Evolutionary conservation across 2,888 invertebrate species (phyloP).

Genomic region (Hirtodrosophila cameraria): DNA sequence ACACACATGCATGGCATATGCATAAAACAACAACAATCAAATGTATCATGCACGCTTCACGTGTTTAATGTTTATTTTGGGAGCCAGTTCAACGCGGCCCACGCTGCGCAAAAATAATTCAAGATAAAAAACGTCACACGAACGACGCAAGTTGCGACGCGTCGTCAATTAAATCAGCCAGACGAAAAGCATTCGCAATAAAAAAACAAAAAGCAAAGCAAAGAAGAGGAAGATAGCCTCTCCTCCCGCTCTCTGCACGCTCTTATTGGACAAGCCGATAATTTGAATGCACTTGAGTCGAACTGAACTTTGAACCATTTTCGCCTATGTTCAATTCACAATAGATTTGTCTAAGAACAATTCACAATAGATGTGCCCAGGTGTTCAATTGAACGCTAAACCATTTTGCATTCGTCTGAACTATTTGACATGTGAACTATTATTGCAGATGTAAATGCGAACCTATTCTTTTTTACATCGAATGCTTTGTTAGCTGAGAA

Average conservation of each 20-base stretch:
- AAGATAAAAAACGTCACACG: constrained; percentile 42
- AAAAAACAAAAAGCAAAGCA: constrained; percentile 36
- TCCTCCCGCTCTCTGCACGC: not conserved
- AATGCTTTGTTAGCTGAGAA: too few relatives aligned
- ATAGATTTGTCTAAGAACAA: too few relatives aligned
- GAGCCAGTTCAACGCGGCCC: constrained; percentile 28
- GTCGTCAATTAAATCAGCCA: constrained; percentile 33
- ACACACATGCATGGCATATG: not conserved
- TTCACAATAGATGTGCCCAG: too few relatives aligned
- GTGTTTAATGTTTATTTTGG: constrained; percentile 51
- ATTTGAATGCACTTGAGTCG: constrained; percentile 8
- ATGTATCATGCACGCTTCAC: constrained; percentile 63
- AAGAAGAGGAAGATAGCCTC: not conserved
- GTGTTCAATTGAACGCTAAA: not conserved
- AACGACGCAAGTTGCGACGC: too few relatives aligned
- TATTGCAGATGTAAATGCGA: too few relatives aligned
- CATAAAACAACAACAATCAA: constrained; percentile 26
- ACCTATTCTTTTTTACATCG: too few relatives aligned
- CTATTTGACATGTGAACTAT: too few relatives aligned
- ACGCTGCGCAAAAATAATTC: constrained; percentile 47
- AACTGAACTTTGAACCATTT: not conserved
- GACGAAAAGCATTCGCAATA: constrained; percentile 16
- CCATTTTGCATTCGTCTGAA: not conserved
- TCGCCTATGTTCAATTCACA: too few relatives aligned
- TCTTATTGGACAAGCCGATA: not conserved